Conservation (phyloP, 2,888 invertebrate genomes). For the Gari tellinella region DNA sequence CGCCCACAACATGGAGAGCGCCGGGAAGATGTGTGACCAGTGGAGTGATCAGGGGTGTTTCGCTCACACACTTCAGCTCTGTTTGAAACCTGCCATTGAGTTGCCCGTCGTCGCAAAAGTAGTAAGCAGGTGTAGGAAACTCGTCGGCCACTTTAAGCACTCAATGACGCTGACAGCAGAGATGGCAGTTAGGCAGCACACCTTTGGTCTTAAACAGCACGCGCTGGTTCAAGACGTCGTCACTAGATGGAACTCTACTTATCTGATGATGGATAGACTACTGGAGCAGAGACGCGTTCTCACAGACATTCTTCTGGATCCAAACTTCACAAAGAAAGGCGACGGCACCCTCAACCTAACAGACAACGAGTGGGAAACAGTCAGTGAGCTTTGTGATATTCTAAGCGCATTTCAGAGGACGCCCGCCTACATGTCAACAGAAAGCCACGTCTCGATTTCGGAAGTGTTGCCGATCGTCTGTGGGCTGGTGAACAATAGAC, state of each 20-base stretch:
- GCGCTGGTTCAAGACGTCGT: constrained; percentile 23
- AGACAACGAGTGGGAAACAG: constrained; percentile 18
- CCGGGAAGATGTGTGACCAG: constrained; percentile 13
- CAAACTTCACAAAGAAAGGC: constrained; percentile 12
- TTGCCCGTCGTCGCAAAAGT: constrained; percentile 8
- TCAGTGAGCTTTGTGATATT: constrained; percentile 6
- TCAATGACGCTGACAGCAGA: constrained; percentile 31
- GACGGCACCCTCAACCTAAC: constrained; percentile 7
- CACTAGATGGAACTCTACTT: constrained; percentile 30
- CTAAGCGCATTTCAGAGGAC: constrained; percentile 10
- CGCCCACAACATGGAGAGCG: constrained; percentile 30
- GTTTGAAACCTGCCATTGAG: constrained; percentile 29
- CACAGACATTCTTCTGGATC: constrained; percentile 20
- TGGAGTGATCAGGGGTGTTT: constrained; percentile 23
- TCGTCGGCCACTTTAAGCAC: constrained; percentile 40
- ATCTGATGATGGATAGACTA: constrained; percentile 21
- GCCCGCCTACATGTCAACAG: constrained; percentile 21
- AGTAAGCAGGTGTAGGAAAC: constrained; percentile 14
- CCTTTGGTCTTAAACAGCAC: constrained; percentile 11
- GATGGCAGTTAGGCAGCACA: constrained; percentile 14
- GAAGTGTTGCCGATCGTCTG: constrained; percentile 22
- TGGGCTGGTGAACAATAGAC: constrained; percentile 11
- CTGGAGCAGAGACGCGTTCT: constrained; percentile 24
- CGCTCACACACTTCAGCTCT: constrained; percentile 34
- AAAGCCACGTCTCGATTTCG: constrained; percentile 10